These are phyloP conservation scores for Zaprionus taronus DNA, from an alignment of 1,140 invertebrate species.

Conservation along the genomic window DNA sequence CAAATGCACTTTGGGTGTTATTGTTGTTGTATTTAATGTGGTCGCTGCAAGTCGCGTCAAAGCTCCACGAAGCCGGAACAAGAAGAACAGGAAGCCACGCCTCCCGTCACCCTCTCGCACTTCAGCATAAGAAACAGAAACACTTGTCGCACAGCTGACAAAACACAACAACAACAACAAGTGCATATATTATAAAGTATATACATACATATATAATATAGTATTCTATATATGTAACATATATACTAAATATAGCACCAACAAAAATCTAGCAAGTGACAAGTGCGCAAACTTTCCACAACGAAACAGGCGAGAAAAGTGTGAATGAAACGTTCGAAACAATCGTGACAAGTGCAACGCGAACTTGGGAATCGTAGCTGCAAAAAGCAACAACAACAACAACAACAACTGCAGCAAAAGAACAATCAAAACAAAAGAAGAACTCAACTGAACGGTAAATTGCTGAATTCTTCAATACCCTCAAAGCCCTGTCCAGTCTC, in stretches of 20 bases:
- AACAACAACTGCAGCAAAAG: not conserved
- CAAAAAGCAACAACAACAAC: constrained; percentile 1
- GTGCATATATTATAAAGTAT: not conserved
- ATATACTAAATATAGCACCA: not conserved
- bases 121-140: constrained; percentile 3
- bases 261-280: not conserved
- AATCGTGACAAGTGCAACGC: constrained; percentile 35
- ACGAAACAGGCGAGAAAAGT: not conserved
- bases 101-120: not conserved
- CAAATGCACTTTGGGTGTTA: constrained; percentile 33
- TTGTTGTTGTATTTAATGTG: constrained; percentile 29
- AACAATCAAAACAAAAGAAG: constrained; percentile 1
- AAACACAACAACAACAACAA: constrained; percentile 2
- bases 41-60: constrained; percentile 12
- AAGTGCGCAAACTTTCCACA: constrained; percentile 3
- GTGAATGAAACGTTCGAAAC: constrained; percentile 25
- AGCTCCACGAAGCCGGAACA: constrained; percentile 2
- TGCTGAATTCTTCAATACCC: not conserved
- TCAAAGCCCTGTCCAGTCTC: not conserved
- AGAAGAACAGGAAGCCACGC: not conserved
- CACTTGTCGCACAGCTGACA: constrained; percentile 58
- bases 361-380: constrained; percentile 29
- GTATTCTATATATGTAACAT: not conserved
- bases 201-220: not conserved
- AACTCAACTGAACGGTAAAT: constrained; percentile 6